Base-by-base conservation (phyloP, 2,113 vertebrate genomes). In the Gasterosteus aculeatus region DNA sequence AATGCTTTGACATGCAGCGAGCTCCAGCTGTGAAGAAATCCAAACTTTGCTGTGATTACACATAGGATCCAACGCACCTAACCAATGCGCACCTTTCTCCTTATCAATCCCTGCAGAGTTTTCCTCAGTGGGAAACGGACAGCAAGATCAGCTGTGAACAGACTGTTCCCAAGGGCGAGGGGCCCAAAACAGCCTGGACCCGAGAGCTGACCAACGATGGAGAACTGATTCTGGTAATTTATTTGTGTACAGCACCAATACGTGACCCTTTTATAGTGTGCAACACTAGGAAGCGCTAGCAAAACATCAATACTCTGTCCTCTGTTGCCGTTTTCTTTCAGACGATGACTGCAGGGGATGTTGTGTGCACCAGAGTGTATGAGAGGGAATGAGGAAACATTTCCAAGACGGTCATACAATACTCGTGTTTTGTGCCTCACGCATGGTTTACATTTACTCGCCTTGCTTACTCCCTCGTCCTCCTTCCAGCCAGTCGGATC, bases 101-200 rank as follows among this genome's bases (percentile, higher is more conserved):
- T n/a, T 54, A 8, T 60, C 8, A 49, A 78, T 85, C 56, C 29
- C 63, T 54, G 31, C 84, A 97, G 97, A 97, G 97, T 88, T 65
- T 96, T 90, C 96, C 96, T 8, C 94, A 92, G 58, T 98, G 97
- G 97, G 96, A 95, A 82, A 94, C 92, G 5, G 94, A 95, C 77
- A 94, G 92, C 90, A 97, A 97, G 77, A 94, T 98, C 89, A 94
- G 93, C 63, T 98, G 97, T 0, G 96, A 97, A 82, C 97, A 97
- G 92, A 94, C 94, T 29, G 92, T 97, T 89, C 93, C 96, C 70
- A 97, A 97, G 86, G 96, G 96, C 0, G 96, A 97, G 0, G 97
- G 96, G 1, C 96, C 95, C 57, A 95, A 93, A 82, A 98, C 97
- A 0, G 75, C 94, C 22, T 98, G 97, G 97, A 95, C 95, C 61